These are phyloP conservation scores for Lamellibrachia luymesi DNA, from an alignment of 1,140 invertebrate species.

Conservation along the genomic window DNA sequence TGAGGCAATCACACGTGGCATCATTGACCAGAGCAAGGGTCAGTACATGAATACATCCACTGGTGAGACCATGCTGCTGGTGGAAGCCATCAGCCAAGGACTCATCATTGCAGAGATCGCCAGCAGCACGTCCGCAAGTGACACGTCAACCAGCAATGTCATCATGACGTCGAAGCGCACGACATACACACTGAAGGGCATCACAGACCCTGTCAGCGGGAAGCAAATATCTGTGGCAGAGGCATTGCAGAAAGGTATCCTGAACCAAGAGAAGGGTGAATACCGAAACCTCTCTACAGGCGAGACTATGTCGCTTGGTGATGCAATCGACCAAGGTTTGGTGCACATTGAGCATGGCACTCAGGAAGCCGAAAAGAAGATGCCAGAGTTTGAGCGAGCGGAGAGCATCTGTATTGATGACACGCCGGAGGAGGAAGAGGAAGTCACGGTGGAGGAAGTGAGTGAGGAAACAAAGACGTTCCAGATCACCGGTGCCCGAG, in stretches of 20 bases:
- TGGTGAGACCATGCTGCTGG: conserved; percentile 72
- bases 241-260: conserved; percentile 45
- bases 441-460: conserved; percentile 49
- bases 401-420: conserved; percentile 50
- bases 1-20: conserved; percentile 75
- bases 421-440: conserved; percentile 45
- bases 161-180: conserved; percentile 73
- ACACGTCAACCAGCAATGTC: conserved; percentile 60
- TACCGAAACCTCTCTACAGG: conserved; percentile 52
- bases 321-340: conserved; percentile 48
- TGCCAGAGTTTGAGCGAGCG: conserved; percentile 31
- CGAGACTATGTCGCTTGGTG: conserved; percentile 46
- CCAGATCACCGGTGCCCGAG: conserved; percentile 67
- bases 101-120: conserved; percentile 72
- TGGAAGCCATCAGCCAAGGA: conserved; percentile 72
- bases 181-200: conserved; percentile 54
- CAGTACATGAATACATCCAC: conserved; percentile 78
- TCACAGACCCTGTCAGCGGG: conserved; percentile 60
- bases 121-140: conserved; percentile 71
- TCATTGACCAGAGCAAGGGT: conserved; percentile 77
- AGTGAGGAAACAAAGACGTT: conserved; percentile 52
- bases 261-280: conserved; percentile 47
- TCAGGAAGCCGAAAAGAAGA: conserved; percentile 33
- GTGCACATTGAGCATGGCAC: conserved; percentile 38
- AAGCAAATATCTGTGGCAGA: conserved; percentile 51